Conservation (phyloP, 1,140 invertebrate species). For the Acromyrmex charruanus region DNA sequence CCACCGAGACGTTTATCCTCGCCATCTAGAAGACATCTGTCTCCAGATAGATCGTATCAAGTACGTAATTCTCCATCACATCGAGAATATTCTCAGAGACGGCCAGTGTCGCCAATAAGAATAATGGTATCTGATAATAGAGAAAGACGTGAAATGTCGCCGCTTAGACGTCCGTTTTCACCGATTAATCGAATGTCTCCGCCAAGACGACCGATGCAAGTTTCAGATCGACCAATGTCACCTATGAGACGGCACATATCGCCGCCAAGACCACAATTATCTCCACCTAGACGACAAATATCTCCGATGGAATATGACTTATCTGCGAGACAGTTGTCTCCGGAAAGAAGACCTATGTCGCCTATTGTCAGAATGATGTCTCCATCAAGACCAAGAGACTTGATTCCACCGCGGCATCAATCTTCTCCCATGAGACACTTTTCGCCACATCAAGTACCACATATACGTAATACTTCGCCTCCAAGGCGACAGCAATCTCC, state of each 20-base stretch:
- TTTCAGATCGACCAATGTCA: conserved; percentile 64
- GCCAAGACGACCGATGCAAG: conserved; percentile 43
- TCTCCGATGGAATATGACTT: conserved; percentile 65
- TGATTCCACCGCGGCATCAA: conserved; percentile 45
- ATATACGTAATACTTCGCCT: background rate
- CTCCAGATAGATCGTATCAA: conserved; percentile 34
- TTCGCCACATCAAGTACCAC: conserved; percentile 39
- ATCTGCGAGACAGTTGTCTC: conserved; percentile 62
- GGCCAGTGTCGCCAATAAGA: conserved; percentile 55
- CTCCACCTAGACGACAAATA: conserved; percentile 56
- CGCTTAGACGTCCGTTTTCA: conserved; percentile 71
- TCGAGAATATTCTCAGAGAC: conserved; percentile 57
- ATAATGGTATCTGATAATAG: conserved; percentile 1
- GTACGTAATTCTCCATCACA: conserved; percentile 46
- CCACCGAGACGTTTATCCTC: conserved; percentile 68
- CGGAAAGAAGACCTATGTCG: conserved; percentile 64
- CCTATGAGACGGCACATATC: conserved; percentile 72
- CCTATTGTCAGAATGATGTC: conserved; percentile 69
- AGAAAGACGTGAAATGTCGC: conserved; percentile 37
- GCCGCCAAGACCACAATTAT: conserved; percentile 56
- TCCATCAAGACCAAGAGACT: conserved; percentile 68
- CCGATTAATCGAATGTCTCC: conserved; percentile 65
- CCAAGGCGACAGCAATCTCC: conserved; percentile 64
- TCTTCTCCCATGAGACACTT: conserved; percentile 58
- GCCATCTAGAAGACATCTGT: conserved; percentile 66